Conservation (phyloP, 2,797 vertebrate species). For the Myotis myotis region DNA sequence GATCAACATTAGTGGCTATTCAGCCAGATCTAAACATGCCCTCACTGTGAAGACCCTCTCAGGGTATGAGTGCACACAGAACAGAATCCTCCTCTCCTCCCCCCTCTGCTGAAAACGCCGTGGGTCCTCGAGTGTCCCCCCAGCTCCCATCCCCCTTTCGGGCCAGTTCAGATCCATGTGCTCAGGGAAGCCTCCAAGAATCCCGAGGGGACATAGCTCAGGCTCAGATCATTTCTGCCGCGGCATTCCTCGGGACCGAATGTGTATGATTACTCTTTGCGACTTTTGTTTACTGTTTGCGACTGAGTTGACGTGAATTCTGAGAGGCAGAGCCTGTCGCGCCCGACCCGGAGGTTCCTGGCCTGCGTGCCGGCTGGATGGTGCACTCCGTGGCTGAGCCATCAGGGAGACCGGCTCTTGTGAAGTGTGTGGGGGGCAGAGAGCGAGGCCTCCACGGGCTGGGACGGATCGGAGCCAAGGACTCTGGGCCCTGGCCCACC, state of each 20-base stretch:
- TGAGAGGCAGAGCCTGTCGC: neutral
- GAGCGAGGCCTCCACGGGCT: neutral
- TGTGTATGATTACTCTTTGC: neutral
- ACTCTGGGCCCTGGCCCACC: too few relatives aligned
- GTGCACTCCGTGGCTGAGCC: too few relatives aligned
- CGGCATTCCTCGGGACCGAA: rapidly evolving
- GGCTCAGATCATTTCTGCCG: neutral
- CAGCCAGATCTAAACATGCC: neutral
- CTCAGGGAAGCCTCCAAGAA: neutral
- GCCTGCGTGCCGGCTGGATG: neutral
- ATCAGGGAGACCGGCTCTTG: neutral
- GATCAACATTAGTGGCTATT: rapidly evolving
- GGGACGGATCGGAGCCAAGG: neutral
- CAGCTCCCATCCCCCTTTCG: rapidly evolving
- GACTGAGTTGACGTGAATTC: neutral
- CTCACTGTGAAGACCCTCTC: neutral
- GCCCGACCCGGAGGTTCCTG: rapidly evolving
- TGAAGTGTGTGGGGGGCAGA: neutral
- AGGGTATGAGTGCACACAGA: neutral
- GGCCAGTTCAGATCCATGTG: too few relatives aligned
- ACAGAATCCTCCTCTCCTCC: too few relatives aligned
- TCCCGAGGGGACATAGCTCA: neutral
- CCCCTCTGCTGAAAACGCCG: neutral
- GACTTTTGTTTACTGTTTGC: neutral
- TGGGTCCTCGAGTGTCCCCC: too few relatives aligned